A percentile compares a stretch with the other conserved stretches of the same genome.
phyloP scores from a whole-genome alignment of 2,797 vertebrate genomes.

The Geotrypetes seraphini region DNA sequence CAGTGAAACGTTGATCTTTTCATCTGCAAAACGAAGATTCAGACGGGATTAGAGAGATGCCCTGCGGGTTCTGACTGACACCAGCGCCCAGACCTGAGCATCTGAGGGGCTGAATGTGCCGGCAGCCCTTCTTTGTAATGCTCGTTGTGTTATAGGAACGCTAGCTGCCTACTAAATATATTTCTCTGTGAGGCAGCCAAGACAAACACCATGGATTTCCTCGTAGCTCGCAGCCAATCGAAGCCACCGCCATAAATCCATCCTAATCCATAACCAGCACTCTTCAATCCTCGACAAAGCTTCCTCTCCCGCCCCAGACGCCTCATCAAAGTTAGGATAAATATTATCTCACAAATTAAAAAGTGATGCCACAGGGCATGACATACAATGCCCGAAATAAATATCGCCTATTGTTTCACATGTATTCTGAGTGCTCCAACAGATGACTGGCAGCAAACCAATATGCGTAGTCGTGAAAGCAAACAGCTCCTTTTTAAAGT shows the following conservation, averaged over 20 bases:
- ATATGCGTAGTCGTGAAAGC: constrained; percentile 40
- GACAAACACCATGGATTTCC: constrained; percentile 68
- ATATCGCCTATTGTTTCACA: constrained; percentile 50
- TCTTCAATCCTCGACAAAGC: constrained; percentile 30
- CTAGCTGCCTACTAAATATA: constrained; percentile 77
- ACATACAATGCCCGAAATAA: constrained; percentile 51
- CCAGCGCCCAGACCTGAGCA: constrained; percentile 33
- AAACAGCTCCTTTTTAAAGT: constrained; percentile 43
- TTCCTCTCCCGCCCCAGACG: too few species aligned
- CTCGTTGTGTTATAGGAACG: constrained; percentile 43
- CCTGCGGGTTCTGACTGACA: constrained; percentile 7
- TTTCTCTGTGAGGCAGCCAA: constrained; percentile 59
- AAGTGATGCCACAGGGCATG: constrained; percentile 14
- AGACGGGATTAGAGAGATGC: constrained; percentile 12
- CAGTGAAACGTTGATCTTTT: constrained; percentile 14
- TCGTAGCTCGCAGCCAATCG: constrained; percentile 50
- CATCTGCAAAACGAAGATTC: not conserved
- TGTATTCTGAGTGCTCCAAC: constrained; percentile 37
- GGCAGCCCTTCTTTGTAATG: constrained; percentile 29
- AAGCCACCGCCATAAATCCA: constrained; percentile 38
- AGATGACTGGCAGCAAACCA: constrained; percentile 48
- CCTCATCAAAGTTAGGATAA: constrained; percentile 32
- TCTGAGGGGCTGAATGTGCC: constrained; percentile 14
- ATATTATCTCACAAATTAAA: constrained; percentile 20
- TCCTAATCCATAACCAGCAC: constrained; percentile 26